A percentile compares a stretch with the other conserved stretches of the same genome.
Conservation (phyloP, 2,888 invertebrate species). For the Cylindroiulus punctatus region DNA sequence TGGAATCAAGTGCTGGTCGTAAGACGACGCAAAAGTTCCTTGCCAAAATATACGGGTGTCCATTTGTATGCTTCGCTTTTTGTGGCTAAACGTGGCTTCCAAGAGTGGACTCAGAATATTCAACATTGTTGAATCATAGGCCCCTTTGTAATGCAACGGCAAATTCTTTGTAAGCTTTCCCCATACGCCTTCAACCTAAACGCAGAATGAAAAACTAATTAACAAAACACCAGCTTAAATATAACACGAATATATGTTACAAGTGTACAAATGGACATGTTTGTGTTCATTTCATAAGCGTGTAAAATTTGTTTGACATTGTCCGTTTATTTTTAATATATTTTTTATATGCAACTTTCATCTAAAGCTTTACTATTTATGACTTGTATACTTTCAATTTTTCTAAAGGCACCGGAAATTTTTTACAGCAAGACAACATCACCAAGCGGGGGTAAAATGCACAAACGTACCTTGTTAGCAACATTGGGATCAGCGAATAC, state of each 20-base stretch:
- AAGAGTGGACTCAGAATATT: neutral
- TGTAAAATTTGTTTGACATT: too few relatives aligned
- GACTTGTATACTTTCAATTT: too few relatives aligned
- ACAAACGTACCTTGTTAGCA: conserved; percentile 2
- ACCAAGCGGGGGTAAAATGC: neutral
- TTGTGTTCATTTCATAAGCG: too few relatives aligned
- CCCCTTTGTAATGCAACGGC: conserved; percentile 18
- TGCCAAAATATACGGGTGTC: conserved; percentile 40
- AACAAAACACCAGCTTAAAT: neutral
- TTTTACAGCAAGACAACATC: too few relatives aligned
- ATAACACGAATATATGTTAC: neutral
- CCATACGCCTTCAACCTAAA: conserved; percentile 49
- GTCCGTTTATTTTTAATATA: too few relatives aligned
- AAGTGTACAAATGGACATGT: too few relatives aligned
- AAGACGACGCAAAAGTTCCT: conserved; percentile 47
- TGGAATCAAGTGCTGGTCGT: neutral
- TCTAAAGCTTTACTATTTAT: too few relatives aligned
- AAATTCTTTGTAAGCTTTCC: neutral
- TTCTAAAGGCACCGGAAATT: too few relatives aligned
- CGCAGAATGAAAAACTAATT: neutral
- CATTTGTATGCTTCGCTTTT: neutral
- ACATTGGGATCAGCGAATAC: conserved; percentile 29
- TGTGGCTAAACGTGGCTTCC: conserved; percentile 28
- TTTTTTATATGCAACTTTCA: too few relatives aligned
- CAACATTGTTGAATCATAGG: neutral